Evolutionary conservation across 2,797 vertebrate species (phyloP), one percentile per base, ranked within the genome.

Genomic region (Macropus fuliginosus): DNA sequence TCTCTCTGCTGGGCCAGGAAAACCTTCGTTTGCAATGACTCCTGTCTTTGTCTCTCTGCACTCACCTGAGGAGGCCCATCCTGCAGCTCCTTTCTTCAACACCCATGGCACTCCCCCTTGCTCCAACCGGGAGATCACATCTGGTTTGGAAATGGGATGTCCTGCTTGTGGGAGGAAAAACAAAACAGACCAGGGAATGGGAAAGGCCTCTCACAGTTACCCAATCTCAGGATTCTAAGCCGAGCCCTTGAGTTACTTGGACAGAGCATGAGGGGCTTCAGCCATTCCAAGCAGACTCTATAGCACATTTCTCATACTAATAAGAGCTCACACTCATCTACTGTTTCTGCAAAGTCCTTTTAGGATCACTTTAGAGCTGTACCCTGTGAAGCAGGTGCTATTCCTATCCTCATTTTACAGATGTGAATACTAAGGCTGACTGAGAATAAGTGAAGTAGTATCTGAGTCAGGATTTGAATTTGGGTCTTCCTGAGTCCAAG

Each of bases 201-300:
- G 21, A 18, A 87, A 11, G 40, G 40, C 21, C 40, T 12, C 6
- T 0, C 18, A 34, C 1, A 34, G 59, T 31, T 11, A 12, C 31
- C 31, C 31, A 16, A 13, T 14, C 4, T 34, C 27, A 62, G 31
- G 59, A 14, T 14, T 13, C 31, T 3, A 14, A 14, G 31, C 12
- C 0, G 1, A 1, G 18, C 18, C n/a, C 34, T 9, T 1, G n/a
- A 40, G n/a, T n/a, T 18, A 2, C 16, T 74, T 4, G n/a, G 59
- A 66, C 5, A 74, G 18, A 66, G 34, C 34, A 13, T 1, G 13
- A n/a, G 34, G 13, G 8, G 66, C 66, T 21, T 0, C 5, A 5
- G 66, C 6, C n/a, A 81, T 40, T 40, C 31, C 31, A 34, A 62
- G 4, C 31, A 13, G 0, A 59, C 8, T 12, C 29, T 11, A 59